Conservation (phyloP, 2,888 invertebrate species). For the Ornithoptera priamus region DNA sequence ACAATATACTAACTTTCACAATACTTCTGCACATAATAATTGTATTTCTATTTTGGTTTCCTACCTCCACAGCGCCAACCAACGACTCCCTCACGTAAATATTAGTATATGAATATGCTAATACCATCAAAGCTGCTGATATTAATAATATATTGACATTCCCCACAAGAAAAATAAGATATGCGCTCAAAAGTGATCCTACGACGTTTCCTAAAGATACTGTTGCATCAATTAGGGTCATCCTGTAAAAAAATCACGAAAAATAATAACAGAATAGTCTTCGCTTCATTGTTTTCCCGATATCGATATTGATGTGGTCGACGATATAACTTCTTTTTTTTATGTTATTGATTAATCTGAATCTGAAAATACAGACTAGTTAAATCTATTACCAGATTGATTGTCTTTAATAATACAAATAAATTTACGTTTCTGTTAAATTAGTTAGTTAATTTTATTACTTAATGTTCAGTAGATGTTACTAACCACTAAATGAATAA, state of each 20-base stretch:
- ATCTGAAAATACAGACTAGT: too few species aligned
- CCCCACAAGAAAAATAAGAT: slow-evolving; percentile 76
- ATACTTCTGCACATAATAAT: neutral
- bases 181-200: slow-evolving; percentile 81
- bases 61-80: slow-evolving; percentile 59
- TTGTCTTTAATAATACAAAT: too few species aligned
- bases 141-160: slow-evolving; percentile 77
- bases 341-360: too few species aligned
- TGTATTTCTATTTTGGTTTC: neutral
- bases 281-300: neutral
- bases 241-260: slow-evolving; percentile 57
- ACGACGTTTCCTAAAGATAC: slow-evolving; percentile 81
- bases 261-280: neutral
- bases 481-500: too few species aligned
- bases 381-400: too few species aligned
- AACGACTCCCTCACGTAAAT: slow-evolving; percentile 78
- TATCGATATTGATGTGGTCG: neutral
- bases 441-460: too few species aligned
- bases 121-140: slow-evolving; percentile 59
- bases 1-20: neutral
- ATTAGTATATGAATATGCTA: slow-evolving; percentile 71
- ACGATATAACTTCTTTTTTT: too few species aligned
- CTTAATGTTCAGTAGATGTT: too few species aligned
- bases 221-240: slow-evolving; percentile 81
- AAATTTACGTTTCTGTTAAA: too few species aligned